These are phyloP conservation scores for Chironomus tepperi DNA, from an alignment of 1,140 invertebrate species.

Conservation along the genomic window DNA sequence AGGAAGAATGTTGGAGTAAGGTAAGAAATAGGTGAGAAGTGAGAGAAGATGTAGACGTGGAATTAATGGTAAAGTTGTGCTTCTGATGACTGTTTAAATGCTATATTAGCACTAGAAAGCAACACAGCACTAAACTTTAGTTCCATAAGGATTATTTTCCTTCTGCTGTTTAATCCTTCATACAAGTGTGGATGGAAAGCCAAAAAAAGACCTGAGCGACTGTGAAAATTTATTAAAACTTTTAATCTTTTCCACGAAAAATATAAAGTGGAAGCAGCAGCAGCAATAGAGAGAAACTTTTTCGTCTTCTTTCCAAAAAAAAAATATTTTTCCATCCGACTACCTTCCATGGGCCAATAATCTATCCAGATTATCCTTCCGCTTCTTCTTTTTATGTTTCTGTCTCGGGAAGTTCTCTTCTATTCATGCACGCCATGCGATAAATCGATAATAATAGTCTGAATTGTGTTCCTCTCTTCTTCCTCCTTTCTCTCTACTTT, in stretches of 20 bases:
- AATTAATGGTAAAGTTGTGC: constrained; percentile 1
- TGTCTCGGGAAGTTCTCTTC: constrained; percentile 11
- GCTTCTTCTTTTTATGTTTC: background rate
- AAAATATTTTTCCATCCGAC: background rate
- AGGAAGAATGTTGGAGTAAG: background rate
- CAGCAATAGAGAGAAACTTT: background rate
- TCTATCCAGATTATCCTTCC: constrained; percentile 6
- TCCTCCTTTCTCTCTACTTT: background rate
- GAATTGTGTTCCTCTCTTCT: background rate
- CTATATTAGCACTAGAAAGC: no score
- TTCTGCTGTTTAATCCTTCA: no score
- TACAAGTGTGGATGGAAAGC: no score
- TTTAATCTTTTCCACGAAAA: background rate
- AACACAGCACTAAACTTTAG: no score
- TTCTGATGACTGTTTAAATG: background rate
- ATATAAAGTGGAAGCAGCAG: no score
- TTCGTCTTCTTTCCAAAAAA: background rate
- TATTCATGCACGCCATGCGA: constrained; percentile 11
- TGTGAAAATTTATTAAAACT: background rate
- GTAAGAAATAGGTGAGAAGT: background rate
- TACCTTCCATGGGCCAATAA: background rate
- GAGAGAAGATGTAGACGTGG: background rate
- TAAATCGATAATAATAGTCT: constrained; percentile 23
- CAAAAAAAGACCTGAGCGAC: no score
- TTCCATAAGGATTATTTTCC: no score